Percentiles rank a stretch among this genome's conserved stretches.
phyloP scores from a whole-genome alignment of 1,140 invertebrate genomes.

The Trachymyrmex septentrionalis region DNA sequence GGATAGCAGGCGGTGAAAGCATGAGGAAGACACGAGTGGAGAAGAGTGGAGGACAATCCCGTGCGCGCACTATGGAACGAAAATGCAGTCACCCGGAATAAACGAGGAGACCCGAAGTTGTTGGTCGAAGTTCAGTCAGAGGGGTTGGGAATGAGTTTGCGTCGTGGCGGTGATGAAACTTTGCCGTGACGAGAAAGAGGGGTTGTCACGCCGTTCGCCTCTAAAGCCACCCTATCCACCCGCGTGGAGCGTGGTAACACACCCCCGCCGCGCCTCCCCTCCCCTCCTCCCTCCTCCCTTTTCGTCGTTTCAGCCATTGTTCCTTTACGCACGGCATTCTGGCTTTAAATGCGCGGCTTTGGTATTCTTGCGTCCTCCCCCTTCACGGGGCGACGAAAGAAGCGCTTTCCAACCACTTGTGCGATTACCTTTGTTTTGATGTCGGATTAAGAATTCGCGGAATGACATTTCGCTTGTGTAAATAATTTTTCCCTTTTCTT shows the following conservation, averaged over 20 bases:
- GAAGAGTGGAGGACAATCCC: constrained; percentile 74
- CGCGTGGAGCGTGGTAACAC: constrained; percentile 60
- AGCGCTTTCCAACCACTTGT: constrained; percentile 64
- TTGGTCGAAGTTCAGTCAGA: constrained; percentile 84
- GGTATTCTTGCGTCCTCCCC: constrained; percentile 64
- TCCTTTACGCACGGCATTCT: constrained; percentile 58
- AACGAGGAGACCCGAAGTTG: constrained; percentile 86
- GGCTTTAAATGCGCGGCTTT: constrained; percentile 67
- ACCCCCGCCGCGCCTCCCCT: too few relatives aligned
- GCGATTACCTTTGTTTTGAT: constrained; percentile 53
- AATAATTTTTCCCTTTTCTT: background rate
- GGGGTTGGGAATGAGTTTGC: constrained; percentile 85
- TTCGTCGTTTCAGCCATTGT: constrained; percentile 56
- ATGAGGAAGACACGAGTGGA: constrained; percentile 33
- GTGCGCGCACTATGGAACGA: constrained; percentile 82
- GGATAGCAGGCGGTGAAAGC: constrained; percentile 27
- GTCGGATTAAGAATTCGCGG: constrained; percentile 22
- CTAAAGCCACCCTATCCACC: constrained; percentile 70
- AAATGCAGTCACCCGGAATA: constrained; percentile 87
- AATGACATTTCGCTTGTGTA: constrained; percentile 11
- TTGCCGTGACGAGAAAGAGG: constrained; percentile 86
- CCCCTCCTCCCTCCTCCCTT: constrained; percentile 34
- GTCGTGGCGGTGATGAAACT: constrained; percentile 86
- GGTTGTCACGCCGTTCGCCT: constrained; percentile 84
- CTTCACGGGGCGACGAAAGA: constrained; percentile 47